Evolutionary conservation across 2,888 invertebrate genomes (phyloP).

Genomic region (Lepetodrilus schrolli): DNA sequence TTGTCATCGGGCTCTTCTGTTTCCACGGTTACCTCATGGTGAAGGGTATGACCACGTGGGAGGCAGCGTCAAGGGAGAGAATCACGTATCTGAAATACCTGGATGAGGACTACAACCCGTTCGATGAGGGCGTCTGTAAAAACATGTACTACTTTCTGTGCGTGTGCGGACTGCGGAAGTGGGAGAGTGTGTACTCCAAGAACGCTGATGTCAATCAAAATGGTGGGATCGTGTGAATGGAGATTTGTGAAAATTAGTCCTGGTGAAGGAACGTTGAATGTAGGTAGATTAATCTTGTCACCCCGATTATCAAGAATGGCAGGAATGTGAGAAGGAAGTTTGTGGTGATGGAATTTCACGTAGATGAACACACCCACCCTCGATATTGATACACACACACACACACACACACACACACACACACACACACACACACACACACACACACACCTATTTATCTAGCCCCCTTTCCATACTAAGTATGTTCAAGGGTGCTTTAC

Average conservation of each 20-base stretch:
- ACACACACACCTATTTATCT: too few species aligned
- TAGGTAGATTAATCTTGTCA: too few species aligned
- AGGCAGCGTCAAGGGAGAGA: slow-evolving; percentile 70
- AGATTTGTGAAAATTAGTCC: neutral
- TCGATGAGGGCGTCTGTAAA: slow-evolving; percentile 70
- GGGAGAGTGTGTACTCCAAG: slow-evolving; percentile 66
- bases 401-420: too few species aligned
- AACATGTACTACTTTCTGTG: slow-evolving; percentile 70
- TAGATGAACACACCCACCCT: too few species aligned
- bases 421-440: too few species aligned
- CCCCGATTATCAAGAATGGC: too few species aligned
- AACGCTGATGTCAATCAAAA: slow-evolving; percentile 42
- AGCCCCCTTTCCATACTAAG: too few species aligned
- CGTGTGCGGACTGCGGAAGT: slow-evolving; percentile 52
- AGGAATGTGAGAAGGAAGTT: too few species aligned
- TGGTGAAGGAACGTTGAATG: too few species aligned
- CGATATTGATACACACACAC: too few species aligned
- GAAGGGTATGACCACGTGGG: slow-evolving; percentile 74
- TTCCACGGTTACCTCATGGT: slow-evolving; percentile 74
- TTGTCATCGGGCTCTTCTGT: slow-evolving; percentile 63
- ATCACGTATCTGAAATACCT: slow-evolving; percentile 74
- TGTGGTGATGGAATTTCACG: too few species aligned
- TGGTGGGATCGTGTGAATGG: slow-evolving; percentile 22
- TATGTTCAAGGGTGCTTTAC: too few species aligned
- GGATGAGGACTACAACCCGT: slow-evolving; percentile 72